Percentiles rank a stretch among this genome's conserved stretches.
These are phyloP conservation scores for Chromobotia macracanthus DNA, from an alignment of 2,797 vertebrate genomes.

Conservation along the genomic window DNA sequence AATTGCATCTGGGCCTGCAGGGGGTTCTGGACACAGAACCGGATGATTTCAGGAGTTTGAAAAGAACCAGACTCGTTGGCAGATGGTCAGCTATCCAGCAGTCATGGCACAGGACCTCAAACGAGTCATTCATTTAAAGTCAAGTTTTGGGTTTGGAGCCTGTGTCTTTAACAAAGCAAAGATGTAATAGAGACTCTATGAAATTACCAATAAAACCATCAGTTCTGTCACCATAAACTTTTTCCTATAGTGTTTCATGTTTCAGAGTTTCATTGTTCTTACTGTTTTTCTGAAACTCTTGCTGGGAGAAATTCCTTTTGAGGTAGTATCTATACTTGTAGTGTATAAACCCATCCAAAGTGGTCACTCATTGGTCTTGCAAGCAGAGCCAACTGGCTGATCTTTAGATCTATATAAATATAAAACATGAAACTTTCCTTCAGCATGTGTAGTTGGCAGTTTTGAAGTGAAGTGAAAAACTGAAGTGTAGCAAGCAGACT, in stretches of 20 bases:
- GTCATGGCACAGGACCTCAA: constrained; percentile 27
- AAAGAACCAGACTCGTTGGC: constrained; percentile 41
- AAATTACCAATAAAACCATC: constrained; percentile 43
- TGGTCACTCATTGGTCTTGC: constrained; percentile 23
- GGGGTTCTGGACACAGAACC: constrained; percentile 43
- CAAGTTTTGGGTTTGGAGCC: constrained; percentile 2
- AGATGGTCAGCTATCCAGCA: constrained; percentile 37
- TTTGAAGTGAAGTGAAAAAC: neutral
- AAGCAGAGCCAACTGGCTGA: constrained; percentile 40
- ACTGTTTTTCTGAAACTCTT: neutral
- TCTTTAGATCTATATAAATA: constrained; percentile 17
- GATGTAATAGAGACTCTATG: constrained; percentile 19
- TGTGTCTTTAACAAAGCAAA: constrained; percentile 14
- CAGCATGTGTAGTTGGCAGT: neutral
- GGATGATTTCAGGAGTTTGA: constrained; percentile 32
- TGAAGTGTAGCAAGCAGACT: constrained; percentile 8
- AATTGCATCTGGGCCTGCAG: constrained; percentile 44
- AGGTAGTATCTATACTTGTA: constrained; percentile 15
- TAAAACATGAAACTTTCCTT: constrained; percentile 17
- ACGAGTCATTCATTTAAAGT: constrained; percentile 1
- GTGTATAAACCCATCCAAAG: constrained; percentile 7
- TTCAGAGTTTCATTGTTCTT: constrained; percentile 25
- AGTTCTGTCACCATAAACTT: constrained; percentile 34
- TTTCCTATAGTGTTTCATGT: constrained; percentile 20
- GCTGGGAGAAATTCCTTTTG: neutral